Base-by-base conservation (phyloP, 2,888 invertebrate genomes). In the Polylopha cassiicola region DNA sequence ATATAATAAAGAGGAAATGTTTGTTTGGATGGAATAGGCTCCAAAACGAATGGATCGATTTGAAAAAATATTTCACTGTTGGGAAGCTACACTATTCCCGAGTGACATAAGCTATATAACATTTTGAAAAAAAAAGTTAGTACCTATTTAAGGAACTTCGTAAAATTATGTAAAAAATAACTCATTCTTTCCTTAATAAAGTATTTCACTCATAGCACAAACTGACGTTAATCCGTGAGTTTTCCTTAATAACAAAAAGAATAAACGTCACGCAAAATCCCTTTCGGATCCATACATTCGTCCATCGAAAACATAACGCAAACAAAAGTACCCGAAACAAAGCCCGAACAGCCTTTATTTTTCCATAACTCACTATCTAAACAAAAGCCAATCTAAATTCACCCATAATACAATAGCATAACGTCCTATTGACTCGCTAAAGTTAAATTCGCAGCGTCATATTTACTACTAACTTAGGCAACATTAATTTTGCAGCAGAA, bases 391-490 rank as follows among this genome's bases (percentile, higher is more conserved):
- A 41, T 39, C 47, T 31, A 51, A 44, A 43, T 43, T 39, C 28
- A 38, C 37, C 46, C 48, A 48, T 55, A 53, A 45, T 32, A 3
- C 10, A 20, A 4, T 15, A 1, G 26, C 1, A 50, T 50, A 58
- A 51, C 43, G 42, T 18, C 43, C 28, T 39, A 36, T 29, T 13
- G 27, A 45, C 28, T 50, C 44, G 58, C 48, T n/a, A 54, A 43
- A 46, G 8, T 44, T 43, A 53, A 50, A 30, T 51, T 55, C 52
- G 55, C 46, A 45, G 39, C 50, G 50, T 51, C 53, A 59, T 59
- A 58, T 63, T 61, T 59, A 62, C 56, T 53, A 53, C 51, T 33
- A 34, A 38, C 43, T 53, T 59, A 45, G 52, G 43, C 57, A 55
- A 51, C 14, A 21, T 29, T 53, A 27, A 38, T 10, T 36, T 31